Evolutionary conservation across 2,888 invertebrate genomes (phyloP), one percentile per base, ranked within the genome.

Genomic region (Oscheius onirici): DNA sequence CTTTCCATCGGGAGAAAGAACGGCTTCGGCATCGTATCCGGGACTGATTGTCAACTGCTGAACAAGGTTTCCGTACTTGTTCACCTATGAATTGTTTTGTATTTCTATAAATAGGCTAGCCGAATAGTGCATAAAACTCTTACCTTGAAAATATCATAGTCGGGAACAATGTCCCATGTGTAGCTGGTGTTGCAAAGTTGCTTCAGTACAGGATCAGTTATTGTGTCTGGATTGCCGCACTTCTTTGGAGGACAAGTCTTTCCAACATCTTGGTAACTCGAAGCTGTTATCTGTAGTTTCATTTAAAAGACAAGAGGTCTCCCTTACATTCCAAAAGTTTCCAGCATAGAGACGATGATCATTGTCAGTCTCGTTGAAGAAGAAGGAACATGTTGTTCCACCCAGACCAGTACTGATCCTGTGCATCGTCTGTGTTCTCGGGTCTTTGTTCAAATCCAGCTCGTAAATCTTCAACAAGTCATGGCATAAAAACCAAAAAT

Each of bases 11-110:
- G 78, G 78, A 22, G 77, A 79, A 1, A 79, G 69, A 8, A 79
- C 79, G 71, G 73, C 85, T 72, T 85, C 85, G 8, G 85, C 85
- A 71, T 85, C 84, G 57, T 85, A 85, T 24, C 84, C 84, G 1
- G 73, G 55, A 15, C 58, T 22, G 46, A 78, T 65, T 0, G 85
- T 85, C 41, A 85, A 73, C 22, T 78, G 83, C 68, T 80, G 69
- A n/a, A 83, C 75, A 46, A 84, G 76, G 69, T 83, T 83, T 46
- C 85, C 85, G 71, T 79, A 84, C 44, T 76, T 74, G 54, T 85
- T 82, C n/a, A 83, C 79, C 80, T 80, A 28, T 8, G 54, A 28
- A 22, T 6, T 17, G 26, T 49, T 28, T 51, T 54, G 13, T 6
- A 51, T 57, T 34, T 26, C 17, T 40, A 55, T 28, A 41, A n/a